Evolutionary conservation across 2,113 vertebrate species (phyloP).

Genomic region (Serilophus lunatus): DNA sequence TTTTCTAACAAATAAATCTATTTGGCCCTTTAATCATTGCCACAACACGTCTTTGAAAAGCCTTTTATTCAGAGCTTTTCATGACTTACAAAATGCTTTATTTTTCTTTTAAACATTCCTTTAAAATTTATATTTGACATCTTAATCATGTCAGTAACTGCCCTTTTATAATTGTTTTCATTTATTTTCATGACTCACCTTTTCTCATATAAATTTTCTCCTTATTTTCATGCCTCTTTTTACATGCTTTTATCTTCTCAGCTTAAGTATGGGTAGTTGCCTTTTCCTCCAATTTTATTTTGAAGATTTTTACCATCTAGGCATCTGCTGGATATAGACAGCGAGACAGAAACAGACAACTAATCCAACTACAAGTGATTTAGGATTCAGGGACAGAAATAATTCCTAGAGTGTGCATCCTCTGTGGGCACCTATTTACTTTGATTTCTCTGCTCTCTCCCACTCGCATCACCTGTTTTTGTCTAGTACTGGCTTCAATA

Average conservation of each 20-base stretch:
- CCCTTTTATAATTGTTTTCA: background rate
- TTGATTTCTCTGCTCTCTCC: background rate
- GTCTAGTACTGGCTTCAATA: background rate
- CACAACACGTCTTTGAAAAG: background rate
- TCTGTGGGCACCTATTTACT: background rate
- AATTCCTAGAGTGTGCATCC: background rate
- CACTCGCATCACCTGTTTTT: background rate
- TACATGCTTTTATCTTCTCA: background rate
- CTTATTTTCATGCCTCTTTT: background rate
- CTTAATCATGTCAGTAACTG: background rate
- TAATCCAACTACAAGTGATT: background rate
- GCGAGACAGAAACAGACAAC: background rate
- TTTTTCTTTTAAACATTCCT: background rate
- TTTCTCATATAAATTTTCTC: background rate
- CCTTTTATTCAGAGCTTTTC: background rate
- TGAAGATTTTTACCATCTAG: background rate
- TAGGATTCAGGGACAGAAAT: background rate
- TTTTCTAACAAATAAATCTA: constrained; percentile 8
- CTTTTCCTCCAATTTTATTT: background rate
- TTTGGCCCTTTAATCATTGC: constrained; percentile 26
- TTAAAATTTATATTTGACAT: background rate
- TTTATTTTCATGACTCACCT: background rate
- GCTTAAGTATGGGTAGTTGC: background rate
- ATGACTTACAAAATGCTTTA: background rate
- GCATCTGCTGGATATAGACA: background rate